Base-by-base conservation (phyloP, 2,888 invertebrate species). In the Drosophila lutescens region DNA sequence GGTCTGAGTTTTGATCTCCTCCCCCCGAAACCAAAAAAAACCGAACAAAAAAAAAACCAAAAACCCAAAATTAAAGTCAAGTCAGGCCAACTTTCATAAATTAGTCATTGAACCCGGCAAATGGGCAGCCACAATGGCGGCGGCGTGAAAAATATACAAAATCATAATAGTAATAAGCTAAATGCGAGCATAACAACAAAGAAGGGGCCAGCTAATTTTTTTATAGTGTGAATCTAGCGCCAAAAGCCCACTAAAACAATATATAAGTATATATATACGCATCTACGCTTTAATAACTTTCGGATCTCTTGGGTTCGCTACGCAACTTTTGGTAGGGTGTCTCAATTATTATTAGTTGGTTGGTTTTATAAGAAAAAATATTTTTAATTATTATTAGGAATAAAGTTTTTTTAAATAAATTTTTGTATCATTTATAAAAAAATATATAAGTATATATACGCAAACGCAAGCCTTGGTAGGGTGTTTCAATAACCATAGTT, bases 71-170 rank as follows among this genome's bases (percentile, higher is more conserved):
- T 62, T 69, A 68, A 67, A 65, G 68, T 61, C 65, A 84, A 78
- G 74, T 79, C 74, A 53, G 71, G 65, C 53, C 66, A 78, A 84
- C 80, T 84, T 86, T 86, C 85, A 86, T 85, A 85, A 85, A 85
- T 86, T 86, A 86, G 87, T 80, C 87, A 85, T 86, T 87, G 87
- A 86, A 85, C 85, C 71, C 76, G 68, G 62, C 57, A 69, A 71
- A 67, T 46, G 50, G 58, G 36, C 65, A 44, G 57, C 49, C 57
- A 74, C 54, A 32, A 57, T 44, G 57, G 32, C 47, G 30, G 56
- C 36, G 23, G 46, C 36, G 23, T 20, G 26, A 43, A 53, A 44
- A 44, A 63, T 41, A 63, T 41, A 50, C 23, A 15, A 70, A 70
- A 70, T 61, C 68, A 70, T 62, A 49, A 60, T 53, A 65, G 77